Base-by-base conservation (phyloP, 2,113 vertebrate species). In the Ondatra zibethicus region DNA sequence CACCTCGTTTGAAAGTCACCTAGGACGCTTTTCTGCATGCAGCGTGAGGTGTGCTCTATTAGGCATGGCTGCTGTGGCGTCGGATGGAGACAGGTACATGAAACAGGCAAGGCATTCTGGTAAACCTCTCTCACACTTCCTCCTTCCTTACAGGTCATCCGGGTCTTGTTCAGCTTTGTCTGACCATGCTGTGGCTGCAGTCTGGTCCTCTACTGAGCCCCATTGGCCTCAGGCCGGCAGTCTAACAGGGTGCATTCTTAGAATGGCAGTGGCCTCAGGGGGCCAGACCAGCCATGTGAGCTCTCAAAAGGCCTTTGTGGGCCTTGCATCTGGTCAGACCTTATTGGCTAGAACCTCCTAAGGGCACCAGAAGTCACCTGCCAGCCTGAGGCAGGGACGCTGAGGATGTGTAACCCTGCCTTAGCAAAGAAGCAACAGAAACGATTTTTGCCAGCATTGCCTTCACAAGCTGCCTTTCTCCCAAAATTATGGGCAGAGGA, bases 31-130 rank as follows among this genome's bases (percentile, higher is more conserved):
- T 81, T 86, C 89, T 33, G 73, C 12, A 6, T 1, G 19, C 6
- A 27, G 72, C 29, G 42, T 2, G 27, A 72, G 75, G 66, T 0
- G 12, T 1, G 3, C 25, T 6, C 0, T 0, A 29, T 12, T 39
- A 13, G 6, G 68, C 47, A 0, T 0, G 14, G 65, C 7, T 2
- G 0, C 0, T 3, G 63, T 10, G 1, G 75, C 39, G 19, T 14
- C 2, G 2, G 7, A 31, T 1, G 5, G 87, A 25, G 17, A 36
- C n/a, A 52, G 12, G 25, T 1, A 0, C 29, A 4, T 1, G 1
- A 4, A n/a, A 25, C 66, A 1, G 0, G 9, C 5, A 29, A 27
- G 7, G 5, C 1, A 3, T 0, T 0, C 29, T 17, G 1, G 8
- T 0, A 4, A 21, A 7, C 29, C 31, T 63, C 31, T n/a, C 6